These are phyloP conservation scores for Lasioglossum baleicum DNA, from an alignment of 1,140 invertebrate genomes.

Conservation along the genomic window DNA sequence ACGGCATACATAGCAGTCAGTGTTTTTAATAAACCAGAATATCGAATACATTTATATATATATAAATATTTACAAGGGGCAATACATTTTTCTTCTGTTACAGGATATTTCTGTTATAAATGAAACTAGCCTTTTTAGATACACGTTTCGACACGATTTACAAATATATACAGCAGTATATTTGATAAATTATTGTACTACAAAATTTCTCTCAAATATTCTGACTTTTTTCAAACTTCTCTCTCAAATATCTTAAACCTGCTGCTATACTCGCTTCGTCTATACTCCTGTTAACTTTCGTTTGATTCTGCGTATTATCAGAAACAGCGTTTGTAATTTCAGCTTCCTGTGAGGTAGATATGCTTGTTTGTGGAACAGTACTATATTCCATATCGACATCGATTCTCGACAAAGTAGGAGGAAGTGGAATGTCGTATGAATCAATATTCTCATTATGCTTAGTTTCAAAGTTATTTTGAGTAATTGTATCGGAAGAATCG, in stretches of 20 bases:
- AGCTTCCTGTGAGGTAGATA: background rate
- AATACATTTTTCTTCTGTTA: background rate
- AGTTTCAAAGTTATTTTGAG: background rate
- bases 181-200: background rate
- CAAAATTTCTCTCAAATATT: slow-evolving; percentile 23
- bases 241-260: slow-evolving; percentile 84
- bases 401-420: background rate
- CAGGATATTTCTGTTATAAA: background rate
- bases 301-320: background rate
- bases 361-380: background rate
- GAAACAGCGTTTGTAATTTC: no score
- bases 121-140: background rate
- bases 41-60: background rate
- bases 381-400: slow-evolving; percentile 30
- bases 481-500: background rate
- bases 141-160: slow-evolving; percentile 20
- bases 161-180: slow-evolving; percentile 18
- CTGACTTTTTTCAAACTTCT: slow-evolving; percentile 78
- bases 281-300: slow-evolving; percentile 36
- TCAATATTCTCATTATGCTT: slow-evolving; percentile 14
- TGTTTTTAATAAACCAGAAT: background rate
- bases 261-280: slow-evolving; percentile 84
- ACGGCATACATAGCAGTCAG: background rate
- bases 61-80: background rate
- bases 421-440: slow-evolving; percentile 22